Evolutionary conservation across 2,888 invertebrate genomes (phyloP).

Genomic region (Epinotia demarniana): DNA sequence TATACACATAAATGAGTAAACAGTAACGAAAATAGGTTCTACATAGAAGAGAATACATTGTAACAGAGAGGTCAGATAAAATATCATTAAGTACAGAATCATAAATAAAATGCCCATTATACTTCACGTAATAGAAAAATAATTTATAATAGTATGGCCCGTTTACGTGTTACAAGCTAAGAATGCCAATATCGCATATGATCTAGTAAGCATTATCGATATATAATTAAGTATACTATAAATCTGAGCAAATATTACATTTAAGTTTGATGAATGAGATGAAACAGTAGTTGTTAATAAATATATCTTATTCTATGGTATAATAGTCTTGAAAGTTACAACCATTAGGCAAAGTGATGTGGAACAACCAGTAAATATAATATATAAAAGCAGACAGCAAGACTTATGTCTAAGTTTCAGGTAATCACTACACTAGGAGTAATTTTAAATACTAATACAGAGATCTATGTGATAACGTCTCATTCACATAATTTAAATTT

Average conservation of each 20-base stretch:
- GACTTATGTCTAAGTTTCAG: conserved; percentile 39
- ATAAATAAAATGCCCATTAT: conserved; percentile 33
- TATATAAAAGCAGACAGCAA: conserved; percentile 37
- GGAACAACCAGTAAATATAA: conserved; percentile 28
- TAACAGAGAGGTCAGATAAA: conserved; percentile 45
- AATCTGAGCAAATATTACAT: conserved; percentile 27
- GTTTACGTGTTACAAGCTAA: conserved; percentile 42
- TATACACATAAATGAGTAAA: conserved; percentile 71
- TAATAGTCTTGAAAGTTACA: conserved; percentile 36
- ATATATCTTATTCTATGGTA: conserved; percentile 40
- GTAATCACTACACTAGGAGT: conserved; percentile 39
- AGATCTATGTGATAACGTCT: conserved; percentile 48
- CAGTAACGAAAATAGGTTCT: conserved; percentile 56
- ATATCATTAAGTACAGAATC: conserved; percentile 42
- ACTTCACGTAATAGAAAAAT: conserved; percentile 30
- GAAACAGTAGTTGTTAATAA: conserved; percentile 25
- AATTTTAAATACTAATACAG: conserved; percentile 49
- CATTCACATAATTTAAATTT: conserved; percentile 64
- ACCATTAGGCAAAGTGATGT: conserved; percentile 39
- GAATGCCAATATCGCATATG: conserved; percentile 22
- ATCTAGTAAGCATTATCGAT: conserved; percentile 36
- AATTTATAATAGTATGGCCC: conserved; percentile 42
- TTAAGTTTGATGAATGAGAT: conserved; percentile 11
- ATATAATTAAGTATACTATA: conserved; percentile 8
- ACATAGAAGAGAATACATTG: conserved; percentile 46